phyloP scores from a whole-genome alignment of 2,113 vertebrate species.

The Eulemur macaco region DNA sequence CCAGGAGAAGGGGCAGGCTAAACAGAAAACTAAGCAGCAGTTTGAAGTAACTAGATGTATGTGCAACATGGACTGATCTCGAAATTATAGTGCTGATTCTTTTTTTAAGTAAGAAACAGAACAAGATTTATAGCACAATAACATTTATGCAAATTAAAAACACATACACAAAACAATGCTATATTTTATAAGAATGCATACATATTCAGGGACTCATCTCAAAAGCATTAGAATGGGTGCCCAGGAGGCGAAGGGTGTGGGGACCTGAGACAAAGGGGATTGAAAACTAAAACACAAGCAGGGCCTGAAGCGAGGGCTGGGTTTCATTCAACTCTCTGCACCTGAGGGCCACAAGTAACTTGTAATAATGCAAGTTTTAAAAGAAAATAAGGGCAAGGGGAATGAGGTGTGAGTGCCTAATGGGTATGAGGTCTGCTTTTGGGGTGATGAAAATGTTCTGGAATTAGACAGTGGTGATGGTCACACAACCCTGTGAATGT shows the following conservation, averaged over 20 bases:
- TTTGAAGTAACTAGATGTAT: constrained; percentile 23
- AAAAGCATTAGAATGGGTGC: constrained; percentile 12
- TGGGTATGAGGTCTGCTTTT: background rate
- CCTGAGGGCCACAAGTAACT: background rate
- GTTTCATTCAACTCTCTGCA: background rate
- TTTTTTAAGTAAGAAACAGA: constrained; percentile 55
- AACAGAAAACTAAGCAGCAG: constrained; percentile 8
- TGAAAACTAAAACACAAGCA: background rate
- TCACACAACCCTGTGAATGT: background rate
- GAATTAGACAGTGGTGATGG: background rate
- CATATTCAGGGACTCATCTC: constrained; percentile 59
- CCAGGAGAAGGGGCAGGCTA: background rate
- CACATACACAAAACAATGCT: constrained; percentile 46
- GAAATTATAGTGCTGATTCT: background rate
- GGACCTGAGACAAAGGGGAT: background rate
- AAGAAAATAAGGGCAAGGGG: background rate
- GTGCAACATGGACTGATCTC: background rate
- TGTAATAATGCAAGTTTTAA: background rate
- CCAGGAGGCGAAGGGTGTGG: background rate
- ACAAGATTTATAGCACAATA: constrained; percentile 76
- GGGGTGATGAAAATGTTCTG: background rate
- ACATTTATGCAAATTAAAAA: constrained; percentile 73
- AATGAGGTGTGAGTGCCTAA: background rate
- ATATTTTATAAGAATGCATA: constrained; percentile 54
- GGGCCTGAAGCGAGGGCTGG: background rate